Percentiles rank a stretch among this genome's conserved stretches.
Conservation (phyloP, 1,140 invertebrate species). For the Papilio xuthus region DNA sequence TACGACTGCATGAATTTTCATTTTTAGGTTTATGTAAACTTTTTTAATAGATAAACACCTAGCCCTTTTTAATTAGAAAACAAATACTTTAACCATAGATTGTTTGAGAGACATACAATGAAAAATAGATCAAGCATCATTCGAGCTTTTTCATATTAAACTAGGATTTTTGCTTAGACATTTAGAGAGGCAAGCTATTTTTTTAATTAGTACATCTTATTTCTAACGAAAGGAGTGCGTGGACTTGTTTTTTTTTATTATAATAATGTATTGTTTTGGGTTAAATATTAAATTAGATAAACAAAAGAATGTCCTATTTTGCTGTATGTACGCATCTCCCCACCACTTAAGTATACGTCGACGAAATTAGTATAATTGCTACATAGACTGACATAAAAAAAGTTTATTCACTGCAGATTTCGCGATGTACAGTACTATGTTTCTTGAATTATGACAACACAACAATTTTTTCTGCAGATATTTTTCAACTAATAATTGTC, state of each 20-base stretch:
- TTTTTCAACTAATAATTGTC: neutral
- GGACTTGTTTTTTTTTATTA: neutral
- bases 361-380: conserved; percentile 29
- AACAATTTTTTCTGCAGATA: neutral
- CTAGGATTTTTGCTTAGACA: neutral
- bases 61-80: too few species aligned
- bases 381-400: conserved; percentile 22
- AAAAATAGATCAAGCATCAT: neutral
- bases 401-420: conserved; percentile 20
- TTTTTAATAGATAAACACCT: too few species aligned
- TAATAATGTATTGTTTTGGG: conserved; percentile 1
- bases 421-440: neutral
- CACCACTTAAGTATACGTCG: conserved; percentile 8
- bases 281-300: conserved; percentile 28
- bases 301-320: conserved; percentile 30
- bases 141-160: neutral
- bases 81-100: too few species aligned
- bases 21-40: too few species aligned
- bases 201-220: neutral
- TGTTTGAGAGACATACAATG: too few species aligned
- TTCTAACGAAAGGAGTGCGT: neutral
- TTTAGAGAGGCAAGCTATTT: neutral
- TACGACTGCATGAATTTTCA: too few species aligned
- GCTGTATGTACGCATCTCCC: neutral
- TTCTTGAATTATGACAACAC: neutral